These are phyloP conservation scores for Nemoura dubitans DNA, from an alignment of 2,888 invertebrate species.

Conservation along the genomic window DNA sequence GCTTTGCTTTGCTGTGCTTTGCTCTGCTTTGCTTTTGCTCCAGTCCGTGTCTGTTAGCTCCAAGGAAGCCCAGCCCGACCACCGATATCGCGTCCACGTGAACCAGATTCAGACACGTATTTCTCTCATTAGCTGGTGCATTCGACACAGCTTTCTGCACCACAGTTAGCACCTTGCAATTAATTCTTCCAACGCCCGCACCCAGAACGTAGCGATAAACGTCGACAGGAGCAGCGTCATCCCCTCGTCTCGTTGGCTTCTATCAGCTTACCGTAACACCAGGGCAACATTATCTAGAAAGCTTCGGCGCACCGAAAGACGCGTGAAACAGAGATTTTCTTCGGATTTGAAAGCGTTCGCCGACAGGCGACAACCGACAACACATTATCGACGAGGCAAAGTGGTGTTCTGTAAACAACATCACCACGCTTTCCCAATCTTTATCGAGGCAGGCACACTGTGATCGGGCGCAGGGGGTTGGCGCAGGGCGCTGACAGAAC, in stretches of 20 bases:
- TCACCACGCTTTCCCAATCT: neutral
- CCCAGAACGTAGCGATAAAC: neutral
- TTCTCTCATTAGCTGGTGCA: neutral
- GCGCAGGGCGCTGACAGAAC: neutral
- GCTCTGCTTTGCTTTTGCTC: too few species aligned
- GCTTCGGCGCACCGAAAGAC: neutral
- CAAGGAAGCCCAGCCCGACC: too few species aligned
- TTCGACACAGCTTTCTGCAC: neutral
- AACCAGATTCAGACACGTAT: neutral
- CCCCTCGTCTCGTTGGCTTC: neutral
- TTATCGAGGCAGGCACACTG: neutral
- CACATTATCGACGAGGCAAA: neutral
- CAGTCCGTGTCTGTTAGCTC: too few species aligned
- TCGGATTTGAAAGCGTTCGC: neutral
- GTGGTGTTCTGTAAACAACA: conserved; percentile 4
- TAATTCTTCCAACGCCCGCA: neutral
- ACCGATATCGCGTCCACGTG: neutral
- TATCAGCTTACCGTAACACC: neutral
- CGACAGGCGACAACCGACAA: neutral
- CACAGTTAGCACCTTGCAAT: neutral
- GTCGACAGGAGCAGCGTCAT: neutral
- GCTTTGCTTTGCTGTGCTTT: too few species aligned
- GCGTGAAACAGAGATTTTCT: neutral
- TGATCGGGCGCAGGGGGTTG: neutral
- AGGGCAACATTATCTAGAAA: neutral